Percentiles rank a stretch among this genome's conserved stretches.
Evolutionary conservation across 2,113 vertebrate species (phyloP).

Genomic region (Epinephelus cyanopodus): DNA sequence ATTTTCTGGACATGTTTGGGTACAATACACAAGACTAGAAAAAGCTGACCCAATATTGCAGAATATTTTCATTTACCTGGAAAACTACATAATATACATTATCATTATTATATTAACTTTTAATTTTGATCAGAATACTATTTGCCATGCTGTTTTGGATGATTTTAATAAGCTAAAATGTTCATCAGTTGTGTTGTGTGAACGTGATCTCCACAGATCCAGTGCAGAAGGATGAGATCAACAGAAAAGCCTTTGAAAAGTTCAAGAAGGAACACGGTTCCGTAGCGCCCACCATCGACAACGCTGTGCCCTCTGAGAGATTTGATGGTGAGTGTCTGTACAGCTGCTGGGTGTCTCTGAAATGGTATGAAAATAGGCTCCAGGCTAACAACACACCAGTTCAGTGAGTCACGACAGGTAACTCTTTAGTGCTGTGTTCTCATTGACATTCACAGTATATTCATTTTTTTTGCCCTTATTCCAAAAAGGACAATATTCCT

Average conservation of each 20-base stretch:
- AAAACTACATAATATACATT: too few species aligned
- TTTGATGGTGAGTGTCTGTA: slow-evolving; percentile 89
- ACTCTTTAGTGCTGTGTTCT: too few species aligned
- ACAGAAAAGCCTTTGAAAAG: slow-evolving; percentile 98
- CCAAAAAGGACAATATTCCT: too few species aligned
- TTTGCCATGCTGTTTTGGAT: background rate
- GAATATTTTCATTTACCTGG: too few species aligned
- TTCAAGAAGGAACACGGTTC: slow-evolving; percentile 94
- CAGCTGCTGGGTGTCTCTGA: too few species aligned
- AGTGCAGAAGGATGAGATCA: slow-evolving; percentile 96
- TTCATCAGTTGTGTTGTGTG: background rate
- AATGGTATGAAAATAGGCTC: too few species aligned
- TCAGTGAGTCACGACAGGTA: background rate
- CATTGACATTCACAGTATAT: too few species aligned
- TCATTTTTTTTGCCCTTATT: too few species aligned
- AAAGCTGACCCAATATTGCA: too few species aligned
- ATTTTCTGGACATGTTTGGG: background rate
- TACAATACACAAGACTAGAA: background rate
- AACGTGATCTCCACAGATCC: slow-evolving; percentile 85
- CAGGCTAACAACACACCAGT: background rate
- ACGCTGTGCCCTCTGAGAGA: slow-evolving; percentile 92
- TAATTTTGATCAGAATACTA: background rate
- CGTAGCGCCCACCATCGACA: slow-evolving; percentile 90
- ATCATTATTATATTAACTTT: too few species aligned
- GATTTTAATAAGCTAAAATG: background rate